Evolutionary conservation across 2,888 invertebrate species (phyloP), one percentile per base, ranked within the genome.

Genomic region (Stenchaetothrips biformis): DNA sequence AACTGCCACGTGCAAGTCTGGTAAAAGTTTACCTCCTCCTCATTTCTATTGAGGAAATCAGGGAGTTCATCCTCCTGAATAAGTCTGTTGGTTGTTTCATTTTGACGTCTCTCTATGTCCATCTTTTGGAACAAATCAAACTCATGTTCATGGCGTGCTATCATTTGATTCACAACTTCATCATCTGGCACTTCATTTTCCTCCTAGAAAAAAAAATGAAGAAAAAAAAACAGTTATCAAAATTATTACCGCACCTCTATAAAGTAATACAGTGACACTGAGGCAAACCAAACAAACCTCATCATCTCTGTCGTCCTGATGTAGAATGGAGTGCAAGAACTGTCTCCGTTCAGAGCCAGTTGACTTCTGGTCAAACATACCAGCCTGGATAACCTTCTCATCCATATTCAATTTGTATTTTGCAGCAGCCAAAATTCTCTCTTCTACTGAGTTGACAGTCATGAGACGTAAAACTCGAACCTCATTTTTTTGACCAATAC

Each of bases 141-240:
- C 84, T 91, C 91, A 21, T 89, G 89, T 83, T 91, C 91, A 74
- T 87, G 87, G 79, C 91, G 86, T 13, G 91, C 91, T 82, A 92
- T 87, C 90, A 92, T 91, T 85, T 91, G 91, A 85, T 91, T 92
- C 81, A 91, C 89, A 2, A 48, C 78, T 21, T 92, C 91, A 85
- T 92, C 91, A 86, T 91, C 91, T 0, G 91, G 91, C 7, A 91
- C 90, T 84, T 91, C 91, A 85, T 91, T 90, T 83, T 91, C 91
- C 83, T 91, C 90, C 86, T 89, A 67, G 37, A 80, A 81, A 18
- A 48, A 47, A 21, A n/a, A 21, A 79, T 27, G 77, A 16, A n/a
- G 21, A 62, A 47, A 80, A 4, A 11, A 16, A n/a, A 37, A 59
- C 13, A 1, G 18, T 13, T 9, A 59, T 7, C 11, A 2, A 53